Percentiles rank a stretch among this genome's conserved stretches.
Evolutionary conservation across 37 sponge, comb jelly and placozoan species (phyloP).

Genomic region (Diacarnus erythraeanus): DNA sequence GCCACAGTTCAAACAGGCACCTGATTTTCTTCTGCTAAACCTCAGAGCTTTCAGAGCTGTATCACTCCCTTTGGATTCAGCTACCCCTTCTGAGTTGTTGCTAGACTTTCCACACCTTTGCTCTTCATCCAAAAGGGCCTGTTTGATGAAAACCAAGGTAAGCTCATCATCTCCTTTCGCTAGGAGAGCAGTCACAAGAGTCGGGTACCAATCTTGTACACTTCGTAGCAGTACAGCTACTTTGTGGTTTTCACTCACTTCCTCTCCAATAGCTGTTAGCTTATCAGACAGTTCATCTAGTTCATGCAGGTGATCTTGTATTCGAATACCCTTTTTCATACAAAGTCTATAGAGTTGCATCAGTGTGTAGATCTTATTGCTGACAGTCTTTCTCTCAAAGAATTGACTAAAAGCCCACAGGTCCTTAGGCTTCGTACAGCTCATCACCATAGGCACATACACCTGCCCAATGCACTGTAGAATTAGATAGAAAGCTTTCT

Average conservation of each 20-base stretch:
- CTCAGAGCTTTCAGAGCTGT: constrained; percentile 1
- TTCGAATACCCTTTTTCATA: constrained; percentile 27
- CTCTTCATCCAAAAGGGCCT: constrained; percentile 29
- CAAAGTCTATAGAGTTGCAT: constrained; percentile 35
- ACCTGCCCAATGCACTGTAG: constrained; percentile 31
- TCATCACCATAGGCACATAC: constrained; percentile 29
- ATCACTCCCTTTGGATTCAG: background rate
- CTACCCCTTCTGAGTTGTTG: background rate
- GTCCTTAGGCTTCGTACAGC: constrained; percentile 6
- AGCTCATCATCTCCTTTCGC: constrained; percentile 31
- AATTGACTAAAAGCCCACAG: constrained; percentile 34
- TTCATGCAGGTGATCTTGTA: background rate
- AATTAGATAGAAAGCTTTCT: constrained; percentile 25
- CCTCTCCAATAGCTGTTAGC: constrained; percentile 14
- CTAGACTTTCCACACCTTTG: background rate
- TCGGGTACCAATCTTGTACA: constrained; percentile 29
- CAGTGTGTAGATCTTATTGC: constrained; percentile 7
- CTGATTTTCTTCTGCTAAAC: background rate
- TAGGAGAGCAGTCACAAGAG: constrained; percentile 37
- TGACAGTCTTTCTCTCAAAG: constrained; percentile 41
- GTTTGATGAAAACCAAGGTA: constrained; percentile 26
- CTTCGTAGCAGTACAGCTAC: constrained; percentile 30
- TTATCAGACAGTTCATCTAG: constrained; percentile 17
- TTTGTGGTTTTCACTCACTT: constrained; percentile 22
- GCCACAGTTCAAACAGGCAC: constrained; percentile 3